phyloP scores from a whole-genome alignment of 2,797 vertebrate genomes.

The Rhodeus uyekii region DNA sequence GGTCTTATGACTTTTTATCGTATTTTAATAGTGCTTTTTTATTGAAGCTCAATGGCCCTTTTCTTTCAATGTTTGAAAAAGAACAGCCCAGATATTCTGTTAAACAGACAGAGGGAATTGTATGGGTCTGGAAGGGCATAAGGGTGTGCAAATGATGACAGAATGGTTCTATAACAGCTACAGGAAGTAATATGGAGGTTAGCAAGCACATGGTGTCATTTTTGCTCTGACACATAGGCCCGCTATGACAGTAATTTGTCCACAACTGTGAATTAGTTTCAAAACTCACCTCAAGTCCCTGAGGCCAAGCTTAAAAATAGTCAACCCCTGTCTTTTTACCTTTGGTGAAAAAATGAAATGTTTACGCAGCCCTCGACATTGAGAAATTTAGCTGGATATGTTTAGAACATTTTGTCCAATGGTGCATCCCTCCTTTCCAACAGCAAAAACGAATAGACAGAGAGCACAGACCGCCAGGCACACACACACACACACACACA shows the following conservation, averaged over 20 bases:
- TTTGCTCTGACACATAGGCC: conserved; percentile 3
- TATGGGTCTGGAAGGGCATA: neutral
- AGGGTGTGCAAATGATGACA: neutral
- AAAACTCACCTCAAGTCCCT: conserved; percentile 18
- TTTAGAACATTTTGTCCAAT: conserved; percentile 7
- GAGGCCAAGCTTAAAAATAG: conserved; percentile 21
- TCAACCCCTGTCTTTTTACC: conserved; percentile 22
- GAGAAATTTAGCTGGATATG: conserved; percentile 37
- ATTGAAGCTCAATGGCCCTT: neutral
- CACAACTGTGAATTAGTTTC: conserved; percentile 17
- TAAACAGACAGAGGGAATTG: neutral
- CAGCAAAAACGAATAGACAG: neutral
- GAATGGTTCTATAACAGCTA: neutral
- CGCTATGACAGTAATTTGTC: conserved; percentile 17
- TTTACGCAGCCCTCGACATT: conserved; percentile 35
- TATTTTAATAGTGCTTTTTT: neutral
- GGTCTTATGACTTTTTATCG: too few species aligned
- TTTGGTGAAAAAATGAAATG: neutral
- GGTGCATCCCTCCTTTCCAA: neutral
- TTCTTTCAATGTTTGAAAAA: neutral
- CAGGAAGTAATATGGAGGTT: neutral
- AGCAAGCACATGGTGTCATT: neutral
- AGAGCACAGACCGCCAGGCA: neutral
- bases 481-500: neutral
- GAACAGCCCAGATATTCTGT: neutral